These are phyloP conservation scores for Zoanthus gigantus DNA, from an alignment of 92 coral and sea anemone genomes.

Conservation along the genomic window DNA sequence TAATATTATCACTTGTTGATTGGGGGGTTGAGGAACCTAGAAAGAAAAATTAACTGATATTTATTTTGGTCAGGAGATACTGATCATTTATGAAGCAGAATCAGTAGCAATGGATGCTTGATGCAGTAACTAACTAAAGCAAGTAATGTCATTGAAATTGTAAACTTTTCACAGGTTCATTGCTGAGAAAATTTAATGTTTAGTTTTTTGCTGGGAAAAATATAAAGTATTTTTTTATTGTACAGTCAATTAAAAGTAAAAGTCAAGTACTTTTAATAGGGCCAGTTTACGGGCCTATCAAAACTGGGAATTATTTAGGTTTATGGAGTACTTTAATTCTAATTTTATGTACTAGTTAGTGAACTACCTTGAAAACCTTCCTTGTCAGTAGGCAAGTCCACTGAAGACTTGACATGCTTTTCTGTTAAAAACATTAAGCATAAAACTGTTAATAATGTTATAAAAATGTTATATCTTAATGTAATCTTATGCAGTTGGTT, in stretches of 20 bases:
- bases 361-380: constrained; percentile 23
- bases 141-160: constrained; percentile 7
- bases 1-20: constrained; percentile 12
- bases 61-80: constrained; percentile 1
- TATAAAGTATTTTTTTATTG: constrained; percentile 8
- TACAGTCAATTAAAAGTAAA: constrained; percentile 2
- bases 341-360: constrained; percentile 24
- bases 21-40: constrained; percentile 29
- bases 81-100: constrained; percentile 17
- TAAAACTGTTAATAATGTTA: constrained; percentile 22
- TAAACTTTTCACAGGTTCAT: neutral
- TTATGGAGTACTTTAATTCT: constrained; percentile 16
- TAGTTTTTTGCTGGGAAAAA: constrained; percentile 25
- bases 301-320: constrained; percentile 14
- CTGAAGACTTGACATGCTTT: constrained; percentile 19
- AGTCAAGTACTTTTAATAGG: neutral
- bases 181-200: neutral
- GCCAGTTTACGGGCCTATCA: constrained; percentile 2
- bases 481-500: constrained; percentile 21
- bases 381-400: constrained; percentile 27
- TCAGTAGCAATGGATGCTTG: constrained; percentile 12
- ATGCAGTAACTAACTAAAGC: constrained; percentile 19
- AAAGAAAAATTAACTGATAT: constrained; percentile 14
- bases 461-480: constrained; percentile 19
- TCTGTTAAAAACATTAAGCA: constrained; percentile 22